Base-by-base conservation (phyloP, 2,888 invertebrate species). In the Dasysyrphus albostriatus region DNA sequence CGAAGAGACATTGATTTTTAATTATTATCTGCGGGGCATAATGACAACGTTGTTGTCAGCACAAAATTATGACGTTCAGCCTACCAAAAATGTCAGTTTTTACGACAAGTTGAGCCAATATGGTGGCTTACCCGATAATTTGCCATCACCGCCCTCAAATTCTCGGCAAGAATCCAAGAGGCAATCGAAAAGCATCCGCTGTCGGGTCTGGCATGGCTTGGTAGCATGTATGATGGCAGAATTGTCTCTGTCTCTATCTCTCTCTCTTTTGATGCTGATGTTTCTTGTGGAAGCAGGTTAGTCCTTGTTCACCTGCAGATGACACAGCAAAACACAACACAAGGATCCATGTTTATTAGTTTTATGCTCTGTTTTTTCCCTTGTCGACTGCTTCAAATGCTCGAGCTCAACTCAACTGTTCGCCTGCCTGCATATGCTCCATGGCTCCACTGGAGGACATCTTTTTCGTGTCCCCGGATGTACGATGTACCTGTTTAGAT, bases 281-380 rank as follows among this genome's bases (percentile, higher is more conserved):
- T 83, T 70, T 78, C 70, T 70, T 69, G 24, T 67, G n/a, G 14
- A 61, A 42, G 39, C 61, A 67, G 67, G 49, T 32, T 49, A 67
- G 34, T 34, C 70, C 81, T 63, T 78, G 77, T 75, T 70, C 78
- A 78, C 78, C 87, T 83, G 87, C 65, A 83, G 82, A 78, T 87
- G 83, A 79, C 87, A 87, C 82, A 78, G 74, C 69, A 78, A 54
- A 74, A 87, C 70, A 58, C 72, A 78, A 69, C 61, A 70, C 72
- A 75, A 59, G 72, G 65, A 87, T 75, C 51, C 70, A 42, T 72
- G 87, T 83, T 87, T 83, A 87, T 87, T 87, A 87, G 82, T 87
- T 87, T 87, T 65, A 81, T 85, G 73, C 61, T 61, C 65, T 47
- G 37, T 29, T 32, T 42, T 42, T 49, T 24, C 54, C 39, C 51